Conservation (phyloP, 2,113 vertebrate species). For the Ammospiza nelsoni region DNA sequence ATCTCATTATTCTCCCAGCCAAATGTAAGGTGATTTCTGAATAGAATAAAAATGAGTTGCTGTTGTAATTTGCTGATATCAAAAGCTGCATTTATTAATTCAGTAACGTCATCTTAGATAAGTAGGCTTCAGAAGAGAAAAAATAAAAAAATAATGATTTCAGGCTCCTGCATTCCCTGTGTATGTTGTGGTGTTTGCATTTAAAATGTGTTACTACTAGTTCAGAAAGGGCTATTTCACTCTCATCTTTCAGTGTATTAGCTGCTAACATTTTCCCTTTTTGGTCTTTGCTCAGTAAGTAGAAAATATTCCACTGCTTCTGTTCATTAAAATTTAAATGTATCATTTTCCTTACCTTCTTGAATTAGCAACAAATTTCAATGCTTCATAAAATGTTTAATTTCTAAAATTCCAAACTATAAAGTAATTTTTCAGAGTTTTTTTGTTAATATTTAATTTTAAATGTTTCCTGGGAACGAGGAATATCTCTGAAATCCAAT, state of each 20-base stretch:
- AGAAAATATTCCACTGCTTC: constrained; percentile 14
- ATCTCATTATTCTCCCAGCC: not conserved
- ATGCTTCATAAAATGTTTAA: not conserved
- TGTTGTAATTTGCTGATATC: not conserved
- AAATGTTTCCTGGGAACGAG: not conserved
- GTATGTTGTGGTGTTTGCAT: not conserved
- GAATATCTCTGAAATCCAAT: not conserved
- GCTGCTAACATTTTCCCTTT: not conserved
- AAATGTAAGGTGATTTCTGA: not conserved
- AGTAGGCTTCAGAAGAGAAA: not conserved
- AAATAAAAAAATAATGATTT: not conserved
- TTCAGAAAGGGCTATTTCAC: not conserved
- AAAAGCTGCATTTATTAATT: not conserved
- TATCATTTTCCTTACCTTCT: not conserved
- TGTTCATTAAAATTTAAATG: constrained; percentile 31
- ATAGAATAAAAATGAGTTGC: not conserved
- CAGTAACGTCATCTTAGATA: not conserved
- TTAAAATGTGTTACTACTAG: not conserved
- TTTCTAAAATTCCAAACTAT: not conserved
- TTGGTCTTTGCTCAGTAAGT: not conserved
- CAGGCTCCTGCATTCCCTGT: not conserved
- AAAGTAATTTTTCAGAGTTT: not conserved
- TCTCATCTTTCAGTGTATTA: not conserved
- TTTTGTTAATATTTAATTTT: not conserved
- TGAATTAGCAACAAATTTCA: not conserved